These are phyloP conservation scores for Protomyctophum bolini DNA, from an alignment of 2,113 vertebrate genomes.

Conservation along the genomic window DNA sequence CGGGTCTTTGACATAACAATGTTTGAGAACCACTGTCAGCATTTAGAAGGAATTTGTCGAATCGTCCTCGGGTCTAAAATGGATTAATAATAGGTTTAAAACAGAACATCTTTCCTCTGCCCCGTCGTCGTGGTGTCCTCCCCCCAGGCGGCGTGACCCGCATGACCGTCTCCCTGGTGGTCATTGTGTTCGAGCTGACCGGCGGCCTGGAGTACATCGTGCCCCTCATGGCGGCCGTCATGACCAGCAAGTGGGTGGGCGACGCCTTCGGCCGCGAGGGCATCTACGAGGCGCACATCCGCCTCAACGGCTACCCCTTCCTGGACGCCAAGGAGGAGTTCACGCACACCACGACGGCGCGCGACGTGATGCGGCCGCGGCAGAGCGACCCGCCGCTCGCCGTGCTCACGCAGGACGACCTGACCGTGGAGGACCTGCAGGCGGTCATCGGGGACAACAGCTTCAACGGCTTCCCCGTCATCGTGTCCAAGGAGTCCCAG, in stretches of 20 bases:
- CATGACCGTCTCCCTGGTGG: conserved; percentile 97
- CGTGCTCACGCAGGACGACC: conserved; percentile 95
- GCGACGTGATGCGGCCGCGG: conserved; percentile 96
- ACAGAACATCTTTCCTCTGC: neutral
- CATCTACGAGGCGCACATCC: conserved; percentile 98
- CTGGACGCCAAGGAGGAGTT: conserved; percentile 98
- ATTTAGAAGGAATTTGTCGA: too few relatives aligned
- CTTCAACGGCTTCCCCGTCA: conserved; percentile 97
- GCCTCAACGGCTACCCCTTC: conserved; percentile 98
- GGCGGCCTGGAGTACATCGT: conserved; percentile 98
- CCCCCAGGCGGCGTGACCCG: conserved; percentile 93
- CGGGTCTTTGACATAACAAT: too few relatives aligned
- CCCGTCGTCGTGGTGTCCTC: conserved; percentile 6
- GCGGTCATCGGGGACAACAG: conserved; percentile 92
- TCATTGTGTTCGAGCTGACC: conserved; percentile 98
- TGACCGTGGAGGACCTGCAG: conserved; percentile 96
- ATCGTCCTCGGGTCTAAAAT: too few relatives aligned
- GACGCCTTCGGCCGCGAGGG: conserved; percentile 98
- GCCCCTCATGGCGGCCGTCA: conserved; percentile 97
- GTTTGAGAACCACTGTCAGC: too few relatives aligned
- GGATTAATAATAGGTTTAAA: too few relatives aligned
- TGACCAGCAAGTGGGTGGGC: conserved; percentile 99
- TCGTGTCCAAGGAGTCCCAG: conserved; percentile 98
- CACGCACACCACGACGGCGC: conserved; percentile 93
- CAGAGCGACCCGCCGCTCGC: conserved; percentile 90